phyloP scores from a whole-genome alignment of 2,888 invertebrate species.

The Eudasyphora cyanicolor region DNA sequence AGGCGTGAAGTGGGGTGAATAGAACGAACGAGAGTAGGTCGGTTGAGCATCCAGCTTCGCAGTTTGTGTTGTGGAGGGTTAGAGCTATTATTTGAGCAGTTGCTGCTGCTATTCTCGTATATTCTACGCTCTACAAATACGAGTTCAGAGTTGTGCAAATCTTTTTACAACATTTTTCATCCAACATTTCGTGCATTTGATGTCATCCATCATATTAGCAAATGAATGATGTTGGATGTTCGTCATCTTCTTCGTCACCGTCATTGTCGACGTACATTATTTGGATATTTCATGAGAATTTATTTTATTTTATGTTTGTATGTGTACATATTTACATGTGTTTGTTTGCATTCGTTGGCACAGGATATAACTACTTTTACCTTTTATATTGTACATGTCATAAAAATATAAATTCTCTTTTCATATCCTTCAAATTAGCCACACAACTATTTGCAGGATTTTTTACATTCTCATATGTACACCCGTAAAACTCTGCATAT shows the following conservation, averaged over 20 bases:
- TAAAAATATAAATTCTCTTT: neutral
- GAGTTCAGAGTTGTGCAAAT: conserved; percentile 10
- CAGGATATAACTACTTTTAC: too few species aligned
- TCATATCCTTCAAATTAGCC: neutral
- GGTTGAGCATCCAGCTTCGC: too few species aligned
- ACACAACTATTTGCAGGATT: neutral
- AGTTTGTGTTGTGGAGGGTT: neutral
- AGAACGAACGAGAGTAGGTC: too few species aligned
- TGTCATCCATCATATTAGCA: conserved; percentile 31
- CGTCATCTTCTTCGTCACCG: neutral
- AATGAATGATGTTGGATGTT: conserved; percentile 3
- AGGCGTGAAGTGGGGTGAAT: neutral
- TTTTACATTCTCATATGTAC: neutral
- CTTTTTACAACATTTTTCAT: conserved; percentile 36
- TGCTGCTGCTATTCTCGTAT: neutral
- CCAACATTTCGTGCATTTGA: conserved; percentile 33
- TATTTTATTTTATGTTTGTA: neutral
- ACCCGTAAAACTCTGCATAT: neutral
- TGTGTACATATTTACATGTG: neutral
- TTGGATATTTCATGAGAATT: conserved; percentile 5
- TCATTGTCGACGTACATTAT: too few species aligned
- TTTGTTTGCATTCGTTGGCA: neutral
- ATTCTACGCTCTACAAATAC: neutral
- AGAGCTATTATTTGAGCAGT: neutral
- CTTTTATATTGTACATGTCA: neutral